Conservation (phyloP, 2,888 invertebrate genomes). For the Sarcophaga subvicina region DNA sequence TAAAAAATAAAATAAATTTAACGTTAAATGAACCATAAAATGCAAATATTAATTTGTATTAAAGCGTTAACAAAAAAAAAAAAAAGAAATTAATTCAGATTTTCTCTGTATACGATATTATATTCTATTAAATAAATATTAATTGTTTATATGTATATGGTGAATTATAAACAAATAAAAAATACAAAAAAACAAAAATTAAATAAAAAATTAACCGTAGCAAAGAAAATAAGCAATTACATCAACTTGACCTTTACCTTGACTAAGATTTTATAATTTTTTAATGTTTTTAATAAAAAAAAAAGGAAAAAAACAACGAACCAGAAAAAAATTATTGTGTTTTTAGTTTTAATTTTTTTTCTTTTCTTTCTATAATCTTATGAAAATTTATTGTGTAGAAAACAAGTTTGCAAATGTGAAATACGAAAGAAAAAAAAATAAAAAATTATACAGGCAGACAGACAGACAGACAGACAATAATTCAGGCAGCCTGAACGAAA, state of each 20-base stretch:
- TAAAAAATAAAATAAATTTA: slow-evolving; percentile 10
- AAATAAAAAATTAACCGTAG: background rate
- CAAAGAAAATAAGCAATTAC: slow-evolving; percentile 46
- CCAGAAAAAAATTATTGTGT: too few relatives aligned
- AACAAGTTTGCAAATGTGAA: slow-evolving; percentile 27
- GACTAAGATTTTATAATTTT: slow-evolving; percentile 35
- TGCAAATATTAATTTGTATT: slow-evolving; percentile 13
- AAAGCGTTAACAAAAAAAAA: too few relatives aligned
- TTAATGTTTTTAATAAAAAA: background rate
- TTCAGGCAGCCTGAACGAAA: slow-evolving; percentile 25
- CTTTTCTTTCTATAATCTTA: background rate
- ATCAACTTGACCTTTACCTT: slow-evolving; percentile 66
- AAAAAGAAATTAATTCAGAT: background rate
- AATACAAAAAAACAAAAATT: background rate
- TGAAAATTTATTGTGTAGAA: slow-evolving; percentile 11
- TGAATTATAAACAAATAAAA: slow-evolving; percentile 8
- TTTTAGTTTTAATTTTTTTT: background rate
- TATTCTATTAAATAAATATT: slow-evolving; percentile 22
- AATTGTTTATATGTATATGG: background rate
- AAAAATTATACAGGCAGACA: background rate
- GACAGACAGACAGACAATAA: slow-evolving; percentile 6
- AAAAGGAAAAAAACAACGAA: too few relatives aligned
- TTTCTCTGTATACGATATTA: slow-evolving; percentile 17
- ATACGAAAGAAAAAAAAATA: background rate
- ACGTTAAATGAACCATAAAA: slow-evolving; percentile 45